Evolutionary conservation across 37 sponge, comb jelly and placozoan genomes (phyloP).

Genomic region (Chondrosia reniformis): DNA sequence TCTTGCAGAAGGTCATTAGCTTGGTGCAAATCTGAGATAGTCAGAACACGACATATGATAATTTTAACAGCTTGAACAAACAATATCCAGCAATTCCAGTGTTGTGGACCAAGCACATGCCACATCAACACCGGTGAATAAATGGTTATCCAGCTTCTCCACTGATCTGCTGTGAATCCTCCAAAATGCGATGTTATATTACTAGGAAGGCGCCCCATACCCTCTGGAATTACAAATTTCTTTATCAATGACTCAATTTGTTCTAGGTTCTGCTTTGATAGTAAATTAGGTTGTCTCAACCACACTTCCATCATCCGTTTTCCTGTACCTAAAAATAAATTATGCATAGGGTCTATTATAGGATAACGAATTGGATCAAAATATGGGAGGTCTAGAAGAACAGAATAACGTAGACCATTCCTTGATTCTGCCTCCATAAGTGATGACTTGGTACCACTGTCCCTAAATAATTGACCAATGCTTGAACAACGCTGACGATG

Average conservation of each 20-base stretch:
- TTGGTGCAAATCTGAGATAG: conserved; percentile 13
- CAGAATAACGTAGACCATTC: conserved; percentile 39
- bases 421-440: not conserved
- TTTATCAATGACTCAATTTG: conserved; percentile 21
- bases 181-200: conserved; percentile 41
- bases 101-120: conserved; percentile 26
- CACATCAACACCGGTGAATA: conserved; percentile 51
- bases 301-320: conserved; percentile 45
- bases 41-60: conserved; percentile 16
- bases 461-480: not conserved
- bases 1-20: conserved; percentile 32
- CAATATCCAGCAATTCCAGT: conserved; percentile 46
- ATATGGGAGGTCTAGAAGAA: conserved; percentile 30
- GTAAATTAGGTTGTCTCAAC: conserved; percentile 25
- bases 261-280: conserved; percentile 7
- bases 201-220: conserved; percentile 40
- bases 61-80: conserved; percentile 54
- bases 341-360: conserved; percentile 64
- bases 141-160: conserved; percentile 53
- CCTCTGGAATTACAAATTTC: conserved; percentile 24
- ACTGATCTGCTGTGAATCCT: conserved; percentile 65
- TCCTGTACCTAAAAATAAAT: conserved; percentile 40
- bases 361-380: conserved; percentile 37
- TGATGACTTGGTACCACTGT: not conserved
- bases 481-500: not conserved